These are phyloP conservation scores for Acipenser ruthenus DNA, from an alignment of 2,797 vertebrate genomes.

Conservation along the genomic window DNA sequence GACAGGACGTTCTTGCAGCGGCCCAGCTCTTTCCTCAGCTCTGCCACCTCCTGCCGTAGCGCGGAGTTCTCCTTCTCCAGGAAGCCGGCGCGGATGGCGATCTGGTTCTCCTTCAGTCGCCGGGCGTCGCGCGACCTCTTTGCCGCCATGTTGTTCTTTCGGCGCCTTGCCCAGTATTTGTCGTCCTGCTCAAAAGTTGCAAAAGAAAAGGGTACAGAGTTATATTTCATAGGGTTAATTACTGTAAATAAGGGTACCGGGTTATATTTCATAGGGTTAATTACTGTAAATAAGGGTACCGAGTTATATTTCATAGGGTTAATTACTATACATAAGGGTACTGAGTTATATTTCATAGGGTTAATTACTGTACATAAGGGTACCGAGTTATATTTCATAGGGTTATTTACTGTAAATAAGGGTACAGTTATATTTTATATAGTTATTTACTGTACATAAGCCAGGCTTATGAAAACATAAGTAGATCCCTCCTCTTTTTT, in stretches of 20 bases:
- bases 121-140: slow-evolving; percentile 90
- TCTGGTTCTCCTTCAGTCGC: slow-evolving; percentile 96
- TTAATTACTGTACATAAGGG: not conserved
- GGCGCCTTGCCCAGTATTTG: slow-evolving; percentile 90
- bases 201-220: slow-evolving; percentile 16
- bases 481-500: too few species aligned
- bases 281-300: too few species aligned
- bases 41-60: slow-evolving; percentile 83
- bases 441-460: too few species aligned
- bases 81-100: slow-evolving; percentile 89
- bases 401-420: too few species aligned
- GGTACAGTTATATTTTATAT: too few species aligned
- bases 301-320: too few species aligned
- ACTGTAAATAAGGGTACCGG: not conserved
- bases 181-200: slow-evolving; percentile 77
- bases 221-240: too few species aligned
- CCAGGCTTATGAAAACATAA: too few species aligned
- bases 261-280: too few species aligned
- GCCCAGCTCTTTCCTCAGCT: slow-evolving; percentile 88
- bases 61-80: slow-evolving; percentile 95
- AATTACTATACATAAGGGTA: too few species aligned
- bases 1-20: slow-evolving; percentile 88
- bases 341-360: too few species aligned
- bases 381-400: too few species aligned
- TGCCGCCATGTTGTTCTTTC: slow-evolving; percentile 97